Percentiles rank a stretch among this genome's conserved stretches.
Conservation (phyloP, 2,113 vertebrate species). For the Cisticola juncidis region DNA sequence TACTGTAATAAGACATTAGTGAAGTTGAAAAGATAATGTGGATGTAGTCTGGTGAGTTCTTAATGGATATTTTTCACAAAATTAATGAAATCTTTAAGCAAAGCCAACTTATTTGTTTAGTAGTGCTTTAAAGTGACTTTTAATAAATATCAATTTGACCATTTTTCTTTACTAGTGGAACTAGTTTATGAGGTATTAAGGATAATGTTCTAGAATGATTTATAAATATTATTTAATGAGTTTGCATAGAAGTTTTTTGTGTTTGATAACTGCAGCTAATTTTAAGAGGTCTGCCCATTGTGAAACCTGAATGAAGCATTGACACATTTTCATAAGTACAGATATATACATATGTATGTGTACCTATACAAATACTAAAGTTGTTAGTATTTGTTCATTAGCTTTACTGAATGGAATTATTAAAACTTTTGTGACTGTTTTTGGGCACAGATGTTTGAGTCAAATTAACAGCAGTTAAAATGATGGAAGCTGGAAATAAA, state of each 20-base stretch:
- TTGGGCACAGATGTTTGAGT: background rate
- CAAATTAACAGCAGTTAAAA: background rate
- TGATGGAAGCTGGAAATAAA: background rate
- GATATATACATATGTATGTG: fast-evolving
- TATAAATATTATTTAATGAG: background rate
- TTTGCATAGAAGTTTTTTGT: fast-evolving
- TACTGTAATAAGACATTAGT: background rate
- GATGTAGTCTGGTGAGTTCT: background rate
- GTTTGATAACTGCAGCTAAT: background rate
- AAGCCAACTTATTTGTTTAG: background rate
- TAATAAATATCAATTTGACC: background rate
- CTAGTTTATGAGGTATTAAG: background rate
- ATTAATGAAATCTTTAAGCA: background rate
- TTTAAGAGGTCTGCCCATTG: background rate
- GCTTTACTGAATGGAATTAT: background rate
- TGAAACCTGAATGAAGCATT: background rate
- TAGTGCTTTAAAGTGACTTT: background rate
- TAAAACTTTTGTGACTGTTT: background rate
- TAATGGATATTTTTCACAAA: background rate
- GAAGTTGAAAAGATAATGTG: background rate
- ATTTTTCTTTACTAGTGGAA: background rate
- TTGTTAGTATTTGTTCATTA: background rate
- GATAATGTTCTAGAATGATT: background rate
- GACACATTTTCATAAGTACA: background rate
- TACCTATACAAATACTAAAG: background rate